Evolutionary conservation across 2,888 invertebrate genomes (phyloP), one percentile per base, ranked within the genome.

Genomic region (Himalopsyche japonica): DNA sequence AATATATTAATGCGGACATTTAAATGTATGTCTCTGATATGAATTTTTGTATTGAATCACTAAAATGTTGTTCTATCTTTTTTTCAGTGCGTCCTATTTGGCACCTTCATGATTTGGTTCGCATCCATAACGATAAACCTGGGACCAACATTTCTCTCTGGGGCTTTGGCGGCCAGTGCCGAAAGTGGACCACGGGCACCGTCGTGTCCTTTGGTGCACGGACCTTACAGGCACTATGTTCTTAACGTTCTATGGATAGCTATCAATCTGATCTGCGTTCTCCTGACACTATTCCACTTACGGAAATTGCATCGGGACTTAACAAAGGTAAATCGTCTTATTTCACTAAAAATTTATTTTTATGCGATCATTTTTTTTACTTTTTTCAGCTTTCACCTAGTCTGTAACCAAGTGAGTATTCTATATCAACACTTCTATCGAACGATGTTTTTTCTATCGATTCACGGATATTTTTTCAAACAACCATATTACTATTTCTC

Each of bases 101-200:
- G 97, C 87, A 95, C 97, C 81, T 96, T 97, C 91, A 97, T 97
- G 95, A 97, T 97, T 89, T 98, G 97, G 97, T 97, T 98, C 91
- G 96, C 97, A 82, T 96, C 96, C 87, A 95, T 97, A 89, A 96
- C 97, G 81, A 96, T 97, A 90, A 97, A 98, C 92, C 94, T 98
- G 88, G 97, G 97, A 34, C 97, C 97, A 43, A 97, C 97, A 48
- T 96, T 97, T 91, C 92, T 97, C 89, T 96, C 94, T 89, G 97
- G 97, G 80, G 97, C 96, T 76, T 91, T 97, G 87, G 96, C 96
- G 15, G 96, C 96, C 84, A 96, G 96, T 89, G 95, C 95, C 6
- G 95, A 96, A 86, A 94, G 94, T 86, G 93, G 94, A 20, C 95
- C 96, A 88, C 95, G 96, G 88, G 94, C 96, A 0, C 97, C 97